A percentile compares a stretch with the other conserved stretches of the same genome.
Evolutionary conservation across 2,797 vertebrate species (phyloP).

Genomic region (Aulostomus chinensis): DNA sequence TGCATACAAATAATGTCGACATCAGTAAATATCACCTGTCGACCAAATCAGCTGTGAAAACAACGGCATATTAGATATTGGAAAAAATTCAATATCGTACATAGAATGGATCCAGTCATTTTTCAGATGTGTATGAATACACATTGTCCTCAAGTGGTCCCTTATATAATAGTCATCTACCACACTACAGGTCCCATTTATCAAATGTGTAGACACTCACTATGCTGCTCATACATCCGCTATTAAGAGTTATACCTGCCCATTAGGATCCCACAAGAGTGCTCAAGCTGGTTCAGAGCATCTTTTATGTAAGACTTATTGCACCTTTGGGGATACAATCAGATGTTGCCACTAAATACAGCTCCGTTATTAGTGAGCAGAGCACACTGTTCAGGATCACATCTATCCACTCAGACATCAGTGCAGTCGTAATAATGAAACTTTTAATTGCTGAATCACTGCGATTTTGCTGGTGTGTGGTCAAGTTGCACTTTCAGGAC

Average conservation of each 20-base stretch:
- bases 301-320: slow-evolving; percentile 52
- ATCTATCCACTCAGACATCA: slow-evolving; percentile 34
- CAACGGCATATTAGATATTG: no score
- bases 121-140: no score
- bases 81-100: no score
- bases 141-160: no score
- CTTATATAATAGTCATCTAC: background rate
- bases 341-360: slow-evolving; percentile 16
- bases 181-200: slow-evolving; percentile 4
- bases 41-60: no score
- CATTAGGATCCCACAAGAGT: slow-evolving; percentile 49
- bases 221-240: slow-evolving; percentile 1
- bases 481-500: slow-evolving; percentile 23
- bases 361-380: slow-evolving; percentile 24
- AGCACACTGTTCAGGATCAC: slow-evolving; percentile 3
- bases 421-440: slow-evolving; percentile 29
- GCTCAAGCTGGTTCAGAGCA: slow-evolving; percentile 31
- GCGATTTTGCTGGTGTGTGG: slow-evolving; percentile 31
- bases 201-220: slow-evolving; percentile 15
- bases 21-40: no score
- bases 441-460: slow-evolving; percentile 49
- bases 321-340: slow-evolving; percentile 7
- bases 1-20: no score
- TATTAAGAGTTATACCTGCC: slow-evolving; percentile 20
- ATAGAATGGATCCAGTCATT: no score